Percentiles rank a stretch among this genome's conserved stretches.
phyloP scores from a whole-genome alignment of 2,113 vertebrate genomes.

The Rhea pennata region DNA sequence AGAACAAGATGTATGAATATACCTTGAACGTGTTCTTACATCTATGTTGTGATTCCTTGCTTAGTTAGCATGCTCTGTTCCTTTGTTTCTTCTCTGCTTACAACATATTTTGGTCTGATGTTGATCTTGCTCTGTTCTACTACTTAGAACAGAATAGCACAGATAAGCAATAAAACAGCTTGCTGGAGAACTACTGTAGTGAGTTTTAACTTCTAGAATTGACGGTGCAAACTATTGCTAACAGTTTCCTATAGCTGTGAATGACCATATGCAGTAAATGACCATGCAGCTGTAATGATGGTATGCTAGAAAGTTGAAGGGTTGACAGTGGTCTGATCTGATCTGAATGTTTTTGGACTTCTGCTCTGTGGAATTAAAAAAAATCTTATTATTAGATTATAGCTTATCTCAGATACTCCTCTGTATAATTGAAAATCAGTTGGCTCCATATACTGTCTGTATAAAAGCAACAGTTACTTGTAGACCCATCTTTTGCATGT shows the following conservation, averaged over 20 bases:
- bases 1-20: neutral
- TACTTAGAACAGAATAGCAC: neutral
- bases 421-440: neutral
- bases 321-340: neutral
- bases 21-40: neutral
- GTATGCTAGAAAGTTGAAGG: neutral
- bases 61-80: neutral
- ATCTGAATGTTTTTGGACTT: neutral
- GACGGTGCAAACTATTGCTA: neutral
- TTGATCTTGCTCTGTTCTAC: neutral
- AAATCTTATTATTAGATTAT: neutral
- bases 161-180: neutral
- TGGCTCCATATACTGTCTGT: neutral
- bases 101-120: fast-evolving
- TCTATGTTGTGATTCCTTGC: neutral
- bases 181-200: neutral
- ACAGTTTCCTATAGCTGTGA: neutral
- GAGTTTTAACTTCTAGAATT: neutral
- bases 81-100: neutral
- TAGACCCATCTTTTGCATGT: neutral
- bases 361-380: neutral
- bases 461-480: neutral
- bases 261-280: neutral
- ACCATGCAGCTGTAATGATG: fast-evolving
- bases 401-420: neutral